Evolutionary conservation across 2,797 vertebrate genomes (phyloP).

Genomic region (Pseudochirops corinnae): DNA sequence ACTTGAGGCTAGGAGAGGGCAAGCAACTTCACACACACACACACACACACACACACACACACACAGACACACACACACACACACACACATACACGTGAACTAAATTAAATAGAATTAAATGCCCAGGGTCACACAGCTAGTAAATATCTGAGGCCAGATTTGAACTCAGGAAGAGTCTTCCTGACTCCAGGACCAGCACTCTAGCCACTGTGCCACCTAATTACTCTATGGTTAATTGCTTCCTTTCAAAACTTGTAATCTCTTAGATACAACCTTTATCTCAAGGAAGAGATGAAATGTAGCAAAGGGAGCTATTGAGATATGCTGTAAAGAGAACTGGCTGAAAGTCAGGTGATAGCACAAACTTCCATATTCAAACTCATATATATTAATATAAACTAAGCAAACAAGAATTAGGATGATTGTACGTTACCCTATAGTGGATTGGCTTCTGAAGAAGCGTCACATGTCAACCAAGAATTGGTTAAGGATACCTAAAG

Average conservation of each 20-base stretch:
- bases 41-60: background rate
- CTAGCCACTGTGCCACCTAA: background rate
- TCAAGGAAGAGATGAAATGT: background rate
- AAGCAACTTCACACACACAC: background rate
- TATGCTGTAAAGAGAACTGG: background rate
- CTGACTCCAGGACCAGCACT: background rate
- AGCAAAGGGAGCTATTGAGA: background rate
- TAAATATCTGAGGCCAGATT: background rate
- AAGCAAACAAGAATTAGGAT: background rate
- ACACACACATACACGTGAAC: background rate
- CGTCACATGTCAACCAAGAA: background rate
- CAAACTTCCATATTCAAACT: background rate
- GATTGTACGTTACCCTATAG: background rate
- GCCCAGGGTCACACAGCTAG: background rate
- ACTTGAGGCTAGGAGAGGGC: background rate
- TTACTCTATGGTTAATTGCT: background rate
- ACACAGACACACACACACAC: background rate
- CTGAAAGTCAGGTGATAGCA: background rate
- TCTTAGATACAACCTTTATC: background rate
- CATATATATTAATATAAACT: background rate
- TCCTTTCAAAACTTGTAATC: background rate
- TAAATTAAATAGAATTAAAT: background rate
- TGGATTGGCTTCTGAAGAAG: background rate
- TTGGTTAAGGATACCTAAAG: background rate
- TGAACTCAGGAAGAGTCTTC: background rate